A percentile compares a stretch with the other conserved stretches of the same genome.
These are phyloP conservation scores for Cantharis rufa DNA, from an alignment of 2,888 invertebrate genomes.

Conservation along the genomic window DNA sequence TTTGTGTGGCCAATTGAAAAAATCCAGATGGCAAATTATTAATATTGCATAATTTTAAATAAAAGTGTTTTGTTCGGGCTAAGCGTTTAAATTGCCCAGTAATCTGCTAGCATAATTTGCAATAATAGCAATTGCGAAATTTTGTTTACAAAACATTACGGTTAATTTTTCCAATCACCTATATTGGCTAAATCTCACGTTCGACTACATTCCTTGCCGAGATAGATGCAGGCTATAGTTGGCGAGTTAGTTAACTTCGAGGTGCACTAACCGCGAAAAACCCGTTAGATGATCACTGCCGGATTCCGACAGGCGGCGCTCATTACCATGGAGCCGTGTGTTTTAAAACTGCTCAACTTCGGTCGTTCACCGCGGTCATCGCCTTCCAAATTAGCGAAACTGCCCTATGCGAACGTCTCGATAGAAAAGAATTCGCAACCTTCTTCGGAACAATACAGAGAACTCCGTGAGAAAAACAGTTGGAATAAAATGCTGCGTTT, in stretches of 20 bases:
- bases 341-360: conserved; percentile 38
- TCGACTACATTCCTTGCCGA: conserved; percentile 16
- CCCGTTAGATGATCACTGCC: conserved; percentile 39
- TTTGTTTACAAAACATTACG: background rate
- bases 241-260: conserved; percentile 26
- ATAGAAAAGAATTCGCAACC: conserved; percentile 6
- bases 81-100: background rate
- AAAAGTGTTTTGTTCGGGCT: background rate
- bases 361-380: conserved; percentile 37
- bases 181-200: background rate
- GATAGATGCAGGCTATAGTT: conserved; percentile 27
- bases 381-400: conserved; percentile 11
- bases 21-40: background rate
- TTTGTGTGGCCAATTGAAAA: background rate
- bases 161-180: background rate
- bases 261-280: conserved; percentile 39
- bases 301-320: conserved; percentile 40
- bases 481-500: background rate
- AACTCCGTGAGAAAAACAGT: background rate
- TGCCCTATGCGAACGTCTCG: conserved; percentile 12
- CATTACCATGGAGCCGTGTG: conserved; percentile 37
- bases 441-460: background rate
- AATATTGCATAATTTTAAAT: background rate
- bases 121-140: background rate
- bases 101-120: background rate